These are phyloP conservation scores for Ophioninae sp. DNA, from an alignment of 2,888 invertebrate genomes.

Conservation along the genomic window DNA sequence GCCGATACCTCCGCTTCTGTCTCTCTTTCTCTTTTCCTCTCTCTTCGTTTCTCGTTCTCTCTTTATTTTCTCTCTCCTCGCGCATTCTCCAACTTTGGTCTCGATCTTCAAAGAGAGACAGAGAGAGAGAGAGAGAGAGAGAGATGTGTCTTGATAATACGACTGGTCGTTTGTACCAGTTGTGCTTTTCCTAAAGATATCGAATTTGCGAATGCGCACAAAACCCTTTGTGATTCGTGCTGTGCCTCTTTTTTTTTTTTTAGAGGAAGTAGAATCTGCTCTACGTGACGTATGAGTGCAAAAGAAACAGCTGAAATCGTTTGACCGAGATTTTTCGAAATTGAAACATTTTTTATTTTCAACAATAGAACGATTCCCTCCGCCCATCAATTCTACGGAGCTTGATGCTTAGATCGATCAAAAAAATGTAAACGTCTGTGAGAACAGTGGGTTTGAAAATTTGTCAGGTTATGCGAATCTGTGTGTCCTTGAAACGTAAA, in stretches of 20 bases:
- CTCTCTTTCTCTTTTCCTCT: not conserved
- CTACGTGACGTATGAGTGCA: no score
- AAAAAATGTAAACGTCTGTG: no score
- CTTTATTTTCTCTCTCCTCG: not conserved
- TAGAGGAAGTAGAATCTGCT: not conserved
- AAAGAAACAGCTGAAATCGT: no score
- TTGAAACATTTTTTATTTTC: no score
- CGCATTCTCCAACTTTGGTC: not conserved
- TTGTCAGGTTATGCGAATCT: no score
- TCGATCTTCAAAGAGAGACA: constrained; percentile 21
- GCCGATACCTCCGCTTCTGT: constrained; percentile 17
- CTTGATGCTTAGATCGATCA: no score
- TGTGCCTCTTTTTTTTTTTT: not conserved
- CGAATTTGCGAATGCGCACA: constrained; percentile 4
- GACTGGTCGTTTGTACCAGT: not conserved
- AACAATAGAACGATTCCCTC: no score
- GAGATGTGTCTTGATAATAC: not conserved
- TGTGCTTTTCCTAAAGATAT: not conserved
- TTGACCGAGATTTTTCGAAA: no score
- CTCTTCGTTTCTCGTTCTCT: not conserved
- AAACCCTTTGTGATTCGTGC: constrained; percentile 3
- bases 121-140: constrained; percentile 19
- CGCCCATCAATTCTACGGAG: no score
- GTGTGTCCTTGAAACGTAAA: no score
- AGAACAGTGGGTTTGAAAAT: no score